phyloP scores from a whole-genome alignment of 2,113 vertebrate species.

The Saimiri boliviensis region DNA sequence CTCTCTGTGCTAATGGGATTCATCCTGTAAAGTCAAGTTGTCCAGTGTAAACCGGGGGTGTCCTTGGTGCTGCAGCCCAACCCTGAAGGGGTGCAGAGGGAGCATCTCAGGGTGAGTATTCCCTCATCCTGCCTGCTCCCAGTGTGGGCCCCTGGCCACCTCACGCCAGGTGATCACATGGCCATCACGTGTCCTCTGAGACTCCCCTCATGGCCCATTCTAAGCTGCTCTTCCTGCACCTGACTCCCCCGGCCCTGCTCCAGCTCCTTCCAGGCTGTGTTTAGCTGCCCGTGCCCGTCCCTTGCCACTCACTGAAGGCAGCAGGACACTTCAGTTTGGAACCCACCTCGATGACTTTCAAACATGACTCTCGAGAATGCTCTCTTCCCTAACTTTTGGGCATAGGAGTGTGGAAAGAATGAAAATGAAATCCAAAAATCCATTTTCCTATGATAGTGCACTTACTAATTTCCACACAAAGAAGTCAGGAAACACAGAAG shows the following conservation, averaged over 20 bases:
- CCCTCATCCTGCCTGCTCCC: accelerated
- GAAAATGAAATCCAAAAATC: not conserved
- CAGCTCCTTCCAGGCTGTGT: not conserved
- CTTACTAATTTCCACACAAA: conserved; percentile 57
- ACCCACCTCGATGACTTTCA: accelerated
- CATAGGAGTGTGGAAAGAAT: not conserved
- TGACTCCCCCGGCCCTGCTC: not conserved
- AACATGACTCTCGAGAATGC: not conserved
- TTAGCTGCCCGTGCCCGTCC: no score
- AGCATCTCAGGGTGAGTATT: accelerated
- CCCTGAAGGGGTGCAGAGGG: no score
- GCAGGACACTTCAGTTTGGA: not conserved
- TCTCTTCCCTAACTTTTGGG: not conserved
- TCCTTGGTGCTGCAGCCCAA: not conserved
- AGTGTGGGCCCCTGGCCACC: no score
- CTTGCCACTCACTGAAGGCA: not conserved
- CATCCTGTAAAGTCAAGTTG: not conserved
- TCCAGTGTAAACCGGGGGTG: not conserved
- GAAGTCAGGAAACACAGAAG: not conserved
- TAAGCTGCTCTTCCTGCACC: not conserved
- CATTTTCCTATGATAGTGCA: not conserved
- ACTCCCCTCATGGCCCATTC: not conserved
- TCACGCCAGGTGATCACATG: accelerated
- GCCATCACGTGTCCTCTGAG: not conserved
- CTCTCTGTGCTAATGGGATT: no score